Conservation (phyloP, 2,888 invertebrate genomes). For the Octonoba sinensis region DNA sequence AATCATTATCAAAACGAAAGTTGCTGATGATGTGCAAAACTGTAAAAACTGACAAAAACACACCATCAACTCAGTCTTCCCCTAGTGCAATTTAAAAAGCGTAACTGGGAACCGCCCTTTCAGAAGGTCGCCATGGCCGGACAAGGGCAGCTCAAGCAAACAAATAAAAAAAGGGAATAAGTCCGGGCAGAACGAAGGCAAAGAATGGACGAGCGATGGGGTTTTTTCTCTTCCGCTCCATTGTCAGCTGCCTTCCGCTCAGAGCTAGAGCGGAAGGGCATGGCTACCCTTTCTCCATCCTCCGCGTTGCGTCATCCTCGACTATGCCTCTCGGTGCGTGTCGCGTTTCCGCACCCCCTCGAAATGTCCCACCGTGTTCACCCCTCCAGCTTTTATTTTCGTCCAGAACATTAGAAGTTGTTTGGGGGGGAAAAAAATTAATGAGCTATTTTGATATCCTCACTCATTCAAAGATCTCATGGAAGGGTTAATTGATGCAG, state of each 20-base stretch:
- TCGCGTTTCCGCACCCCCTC: too few relatives aligned
- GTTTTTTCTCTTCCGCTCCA: conserved; percentile 55
- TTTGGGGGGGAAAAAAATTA: too few relatives aligned
- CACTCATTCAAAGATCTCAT: too few relatives aligned
- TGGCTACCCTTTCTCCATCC: conserved; percentile 34
- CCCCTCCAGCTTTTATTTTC: too few relatives aligned
- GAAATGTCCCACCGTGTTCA: too few relatives aligned
- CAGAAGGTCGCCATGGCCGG: conserved; percentile 6
- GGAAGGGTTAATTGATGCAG: too few relatives aligned
- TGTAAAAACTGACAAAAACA: too few relatives aligned
- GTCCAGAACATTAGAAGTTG: too few relatives aligned
- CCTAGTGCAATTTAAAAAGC: background rate
- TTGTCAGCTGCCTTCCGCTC: conserved; percentile 54
- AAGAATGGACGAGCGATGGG: conserved; percentile 32
- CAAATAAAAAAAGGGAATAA: conserved; percentile 23
- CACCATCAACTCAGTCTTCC: too few relatives aligned
- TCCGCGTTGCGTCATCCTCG: conserved; percentile 37
- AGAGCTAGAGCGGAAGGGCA: conserved; percentile 49
- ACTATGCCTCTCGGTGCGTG: conserved; percentile 44
- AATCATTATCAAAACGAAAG: too few relatives aligned
- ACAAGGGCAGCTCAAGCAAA: conserved; percentile 7
- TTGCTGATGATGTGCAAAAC: too few relatives aligned
- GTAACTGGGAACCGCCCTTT: background rate
- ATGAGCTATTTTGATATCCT: too few relatives aligned
- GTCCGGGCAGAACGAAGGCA: background rate